Percentiles rank a stretch among this genome's conserved stretches.
Conservation (phyloP, 2,797 vertebrate species). For the Rhincodon typus region DNA sequence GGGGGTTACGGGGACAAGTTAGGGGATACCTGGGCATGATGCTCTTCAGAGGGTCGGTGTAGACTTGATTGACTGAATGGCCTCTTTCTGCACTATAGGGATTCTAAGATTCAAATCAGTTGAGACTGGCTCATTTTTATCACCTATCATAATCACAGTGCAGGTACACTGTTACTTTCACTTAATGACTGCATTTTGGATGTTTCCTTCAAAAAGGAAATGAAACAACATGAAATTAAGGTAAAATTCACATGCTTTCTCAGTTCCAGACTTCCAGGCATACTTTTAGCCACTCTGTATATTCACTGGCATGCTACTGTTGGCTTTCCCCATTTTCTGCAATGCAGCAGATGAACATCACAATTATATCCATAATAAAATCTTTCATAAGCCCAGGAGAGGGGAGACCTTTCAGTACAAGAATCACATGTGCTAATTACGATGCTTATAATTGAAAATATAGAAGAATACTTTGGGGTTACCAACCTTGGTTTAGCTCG, state of each 20-base stretch:
- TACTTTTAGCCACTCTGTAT: neutral
- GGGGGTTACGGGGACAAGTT: too few species aligned
- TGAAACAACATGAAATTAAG: neutral
- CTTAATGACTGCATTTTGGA: neutral
- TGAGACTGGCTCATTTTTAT: neutral
- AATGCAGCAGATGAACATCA: neutral
- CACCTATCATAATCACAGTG: neutral
- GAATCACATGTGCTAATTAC: neutral
- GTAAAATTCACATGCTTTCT: neutral
- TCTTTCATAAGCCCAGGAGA: neutral
- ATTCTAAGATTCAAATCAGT: neutral
- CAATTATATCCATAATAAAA: conserved; percentile 8
- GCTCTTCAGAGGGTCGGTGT: too few species aligned
- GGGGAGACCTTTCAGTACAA: neutral
- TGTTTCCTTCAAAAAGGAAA: neutral
- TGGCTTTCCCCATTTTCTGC: neutral
- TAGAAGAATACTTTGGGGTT: neutral
- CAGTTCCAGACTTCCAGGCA: neutral
- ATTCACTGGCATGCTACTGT: neutral
- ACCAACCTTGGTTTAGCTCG: conserved; percentile 92
- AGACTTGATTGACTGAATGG: too few species aligned
- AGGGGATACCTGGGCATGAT: too few species aligned
- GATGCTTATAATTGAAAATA: neutral
- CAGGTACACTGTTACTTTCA: neutral
- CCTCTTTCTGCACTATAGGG: too few species aligned